phyloP scores from a whole-genome alignment of 2,113 vertebrate genomes.

The Entomyzon cyanotis region DNA sequence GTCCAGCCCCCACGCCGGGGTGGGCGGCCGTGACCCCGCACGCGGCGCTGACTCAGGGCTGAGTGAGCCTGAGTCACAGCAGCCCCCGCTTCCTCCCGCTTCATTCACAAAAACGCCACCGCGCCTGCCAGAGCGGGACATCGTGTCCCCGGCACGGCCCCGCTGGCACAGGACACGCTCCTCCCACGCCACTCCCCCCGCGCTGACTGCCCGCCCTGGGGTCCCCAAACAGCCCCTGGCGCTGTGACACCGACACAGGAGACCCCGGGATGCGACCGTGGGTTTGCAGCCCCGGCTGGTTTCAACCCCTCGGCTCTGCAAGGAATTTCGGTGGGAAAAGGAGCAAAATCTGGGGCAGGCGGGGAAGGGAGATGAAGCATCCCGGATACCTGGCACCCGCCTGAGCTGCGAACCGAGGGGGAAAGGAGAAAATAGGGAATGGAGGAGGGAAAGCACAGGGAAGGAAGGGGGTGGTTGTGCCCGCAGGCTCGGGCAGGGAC shows the following conservation, averaged over 20 bases:
- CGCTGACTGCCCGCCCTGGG: fast-evolving
- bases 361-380: background rate
- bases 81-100: constrained; percentile 72
- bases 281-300: background rate
- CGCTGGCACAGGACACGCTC: background rate
- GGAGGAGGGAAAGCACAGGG: background rate
- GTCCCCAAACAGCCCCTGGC: background rate
- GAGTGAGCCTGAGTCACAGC: constrained; percentile 80
- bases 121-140: constrained; percentile 4
- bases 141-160: background rate
- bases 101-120: constrained; percentile 83
- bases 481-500: background rate
- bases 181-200: fast-evolving
- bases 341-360: background rate
- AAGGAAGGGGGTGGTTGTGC: background rate
- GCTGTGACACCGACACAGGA: fast-evolving
- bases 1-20: background rate
- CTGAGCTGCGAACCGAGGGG: background rate
- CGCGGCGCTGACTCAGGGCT: constrained; percentile 71
- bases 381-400: background rate
- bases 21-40: background rate
- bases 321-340: background rate
- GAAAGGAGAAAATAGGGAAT: background rate
- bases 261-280: fast-evolving
- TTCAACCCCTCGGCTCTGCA: fast-evolving